Evolutionary conservation across 2,888 invertebrate genomes (phyloP), one percentile per base, ranked within the genome.

Genomic region (Spialia ferax): DNA sequence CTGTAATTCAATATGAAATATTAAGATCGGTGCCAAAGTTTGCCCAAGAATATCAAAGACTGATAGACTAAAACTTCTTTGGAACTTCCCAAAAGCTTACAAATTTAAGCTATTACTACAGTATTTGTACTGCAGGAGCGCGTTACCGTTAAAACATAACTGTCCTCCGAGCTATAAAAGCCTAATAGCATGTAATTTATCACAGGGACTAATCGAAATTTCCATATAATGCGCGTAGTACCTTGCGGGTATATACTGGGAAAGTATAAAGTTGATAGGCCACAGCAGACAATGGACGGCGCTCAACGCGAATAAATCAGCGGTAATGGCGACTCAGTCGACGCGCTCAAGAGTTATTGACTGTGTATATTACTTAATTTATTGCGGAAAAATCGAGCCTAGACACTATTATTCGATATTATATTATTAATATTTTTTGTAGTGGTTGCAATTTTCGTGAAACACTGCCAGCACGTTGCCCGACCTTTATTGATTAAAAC

Each of bases 271-370:
- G 76, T 78, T 75, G 77, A 78, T 71, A 79, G 79, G 75, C 75
- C 77, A 74, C 74, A 79, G 73, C 81, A 82, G 79, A 85, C 89
- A 88, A 89, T 89, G 87, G 84, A 85, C 76, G 74, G 70, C 70
- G 75, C 74, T 74, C 78, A 76, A 71, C 69, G 76, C 77, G 75
- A 77, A 86, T 89, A 88, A 87, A 89, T 88, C 85, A 86, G 75
- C 69, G 63, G 70, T 85, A 85, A 86, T 84, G 81, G 84, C 77
- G 69, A 74, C 78, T 76, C 75, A 80, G 83, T 80, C 84, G 84
- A 84, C 82, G 82, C 79, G 81, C 75, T 84, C 74, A 82, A 78
- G 85, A 86, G 79, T 82, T 85, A 87, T 85, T 79, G 83, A 81
- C 82, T 83, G 77, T 75, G 79, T 77, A 78, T 78, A 79, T 77